Conservation (phyloP, 37 sponge, comb jelly and placozoan genomes). For the Bolinopsis microptera region DNA sequence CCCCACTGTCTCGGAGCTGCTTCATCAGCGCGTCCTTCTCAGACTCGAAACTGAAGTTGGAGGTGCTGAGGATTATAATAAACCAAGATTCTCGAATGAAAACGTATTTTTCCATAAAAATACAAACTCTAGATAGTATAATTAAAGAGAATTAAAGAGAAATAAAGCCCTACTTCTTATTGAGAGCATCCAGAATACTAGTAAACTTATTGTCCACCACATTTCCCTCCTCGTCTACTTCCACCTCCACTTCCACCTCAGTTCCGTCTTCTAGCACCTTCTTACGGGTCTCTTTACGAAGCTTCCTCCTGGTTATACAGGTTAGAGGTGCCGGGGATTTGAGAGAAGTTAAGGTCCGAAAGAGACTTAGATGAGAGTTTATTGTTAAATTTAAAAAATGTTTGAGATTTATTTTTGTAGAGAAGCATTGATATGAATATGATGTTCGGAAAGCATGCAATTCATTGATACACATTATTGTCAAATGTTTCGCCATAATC, state of each 20-base stretch:
- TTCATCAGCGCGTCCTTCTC: constrained; percentile 59
- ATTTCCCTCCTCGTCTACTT: constrained; percentile 1
- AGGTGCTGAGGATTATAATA: not conserved
- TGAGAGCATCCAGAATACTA: not conserved
- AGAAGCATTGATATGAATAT: no score
- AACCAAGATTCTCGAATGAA: not conserved
- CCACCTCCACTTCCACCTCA: constrained; percentile 16
- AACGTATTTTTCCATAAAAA: no score
- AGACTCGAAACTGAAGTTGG: constrained; percentile 21
- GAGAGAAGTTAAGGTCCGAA: no score
- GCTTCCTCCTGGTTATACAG: constrained; percentile 23
- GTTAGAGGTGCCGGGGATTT: no score
- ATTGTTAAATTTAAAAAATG: no score
- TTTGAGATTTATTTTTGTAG: no score
- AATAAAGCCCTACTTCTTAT: not conserved
- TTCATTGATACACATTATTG: no score
- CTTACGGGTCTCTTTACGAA: not conserved
- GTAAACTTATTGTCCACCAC: not conserved
- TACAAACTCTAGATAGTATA: no score
- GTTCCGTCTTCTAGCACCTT: constrained; percentile 27
- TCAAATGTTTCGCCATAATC: no score
- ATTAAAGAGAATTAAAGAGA: no score
- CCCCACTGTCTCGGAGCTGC: constrained; percentile 3
- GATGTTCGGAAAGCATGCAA: no score
- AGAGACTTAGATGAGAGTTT: no score